Evolutionary conservation across 2,113 vertebrate species (phyloP).

Genomic region (Actenoides lindsayi): DNA sequence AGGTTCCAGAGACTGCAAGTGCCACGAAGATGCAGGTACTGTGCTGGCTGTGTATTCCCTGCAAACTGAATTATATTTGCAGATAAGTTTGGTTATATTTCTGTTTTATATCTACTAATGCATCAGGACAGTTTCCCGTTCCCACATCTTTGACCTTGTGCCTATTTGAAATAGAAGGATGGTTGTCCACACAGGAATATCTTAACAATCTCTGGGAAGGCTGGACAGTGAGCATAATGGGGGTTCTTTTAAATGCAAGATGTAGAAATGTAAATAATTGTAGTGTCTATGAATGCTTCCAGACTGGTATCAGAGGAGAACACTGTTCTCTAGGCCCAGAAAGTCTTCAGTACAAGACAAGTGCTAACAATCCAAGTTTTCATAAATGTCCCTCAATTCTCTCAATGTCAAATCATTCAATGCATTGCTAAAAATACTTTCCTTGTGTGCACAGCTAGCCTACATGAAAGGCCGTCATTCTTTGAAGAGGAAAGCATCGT

Average conservation of each 20-base stretch:
- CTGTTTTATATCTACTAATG: background rate
- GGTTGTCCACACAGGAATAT: background rate
- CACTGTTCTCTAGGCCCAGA: background rate
- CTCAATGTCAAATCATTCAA: conserved; percentile 44
- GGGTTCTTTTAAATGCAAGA: background rate
- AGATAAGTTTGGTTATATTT: background rate
- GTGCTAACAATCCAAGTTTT: background rate
- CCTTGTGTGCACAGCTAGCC: conserved; percentile 2
- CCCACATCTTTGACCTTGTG: background rate
- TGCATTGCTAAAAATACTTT: conserved; percentile 48
- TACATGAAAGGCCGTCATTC: background rate
- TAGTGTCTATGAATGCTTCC: background rate
- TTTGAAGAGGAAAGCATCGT: conserved; percentile 4
- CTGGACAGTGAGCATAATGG: background rate
- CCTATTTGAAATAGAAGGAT: background rate
- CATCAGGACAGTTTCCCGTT: accelerated
- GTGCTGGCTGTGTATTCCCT: background rate
- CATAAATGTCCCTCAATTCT: background rate
- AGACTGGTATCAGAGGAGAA: background rate
- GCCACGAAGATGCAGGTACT: background rate
- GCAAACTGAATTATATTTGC: background rate
- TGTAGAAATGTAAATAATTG: background rate
- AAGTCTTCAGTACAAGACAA: background rate
- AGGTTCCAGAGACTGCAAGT: accelerated
- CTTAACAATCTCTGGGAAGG: background rate